These are phyloP conservation scores for Regulus satrapa DNA, from an alignment of 2,113 vertebrate genomes.

Conservation along the genomic window DNA sequence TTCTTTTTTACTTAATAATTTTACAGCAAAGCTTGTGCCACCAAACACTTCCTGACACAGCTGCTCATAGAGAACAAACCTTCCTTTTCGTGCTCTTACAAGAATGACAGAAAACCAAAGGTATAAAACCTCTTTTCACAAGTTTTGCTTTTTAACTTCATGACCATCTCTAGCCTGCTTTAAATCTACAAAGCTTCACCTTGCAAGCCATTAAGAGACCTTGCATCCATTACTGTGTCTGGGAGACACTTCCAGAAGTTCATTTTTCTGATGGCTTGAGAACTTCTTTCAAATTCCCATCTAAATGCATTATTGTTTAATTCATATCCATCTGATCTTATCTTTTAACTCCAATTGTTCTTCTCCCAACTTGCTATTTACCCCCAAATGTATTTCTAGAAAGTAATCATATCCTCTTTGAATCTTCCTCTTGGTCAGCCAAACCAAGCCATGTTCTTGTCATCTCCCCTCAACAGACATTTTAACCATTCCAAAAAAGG, in stretches of 20 bases:
- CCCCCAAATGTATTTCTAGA: background rate
- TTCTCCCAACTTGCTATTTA: background rate
- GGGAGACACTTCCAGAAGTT: background rate
- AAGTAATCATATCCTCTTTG: background rate
- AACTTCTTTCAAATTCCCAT: background rate
- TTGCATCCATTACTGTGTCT: background rate
- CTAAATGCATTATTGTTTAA: slow-evolving; percentile 19
- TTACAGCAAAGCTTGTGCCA: background rate
- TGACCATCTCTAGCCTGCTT: background rate
- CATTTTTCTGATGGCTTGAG: background rate
- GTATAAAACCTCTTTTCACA: background rate
- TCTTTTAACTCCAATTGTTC: background rate
- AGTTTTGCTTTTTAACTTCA: background rate
- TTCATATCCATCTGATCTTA: background rate
- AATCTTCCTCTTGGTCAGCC: background rate
- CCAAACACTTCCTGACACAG: background rate
- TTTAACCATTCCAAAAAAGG: background rate
- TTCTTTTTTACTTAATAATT: background rate
- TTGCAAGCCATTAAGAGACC: background rate
- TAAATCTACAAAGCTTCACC: background rate
- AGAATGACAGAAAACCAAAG: background rate
- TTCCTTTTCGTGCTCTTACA: background rate
- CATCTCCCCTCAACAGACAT: background rate
- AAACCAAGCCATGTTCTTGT: background rate
- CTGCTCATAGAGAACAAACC: background rate